Evolutionary conservation across 2,888 invertebrate species (phyloP).

Genomic region (Pharmacophagus antenor): DNA sequence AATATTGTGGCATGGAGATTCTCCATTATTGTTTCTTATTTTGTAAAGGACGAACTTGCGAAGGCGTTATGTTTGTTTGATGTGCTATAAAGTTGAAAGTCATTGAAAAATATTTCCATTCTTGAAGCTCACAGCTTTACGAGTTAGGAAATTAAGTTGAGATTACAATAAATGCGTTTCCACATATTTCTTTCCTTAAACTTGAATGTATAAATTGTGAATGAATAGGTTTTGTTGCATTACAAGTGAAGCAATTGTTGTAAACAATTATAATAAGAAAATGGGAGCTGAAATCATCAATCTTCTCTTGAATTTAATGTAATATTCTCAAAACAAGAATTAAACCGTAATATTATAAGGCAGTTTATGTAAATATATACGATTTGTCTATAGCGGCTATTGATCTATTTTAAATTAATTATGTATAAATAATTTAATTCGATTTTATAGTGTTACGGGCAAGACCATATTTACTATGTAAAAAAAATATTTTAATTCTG

Average conservation of each 20-base stretch:
- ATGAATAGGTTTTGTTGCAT: conserved; percentile 69
- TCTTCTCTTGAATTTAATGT: conserved; percentile 8
- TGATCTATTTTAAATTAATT: too few relatives aligned
- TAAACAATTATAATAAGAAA: conserved; percentile 19
- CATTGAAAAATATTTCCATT: conserved; percentile 32
- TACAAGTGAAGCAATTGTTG: conserved; percentile 61
- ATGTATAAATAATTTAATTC: too few relatives aligned
- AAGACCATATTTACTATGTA: too few relatives aligned
- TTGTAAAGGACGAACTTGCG: conserved; percentile 52
- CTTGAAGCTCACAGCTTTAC: conserved; percentile 22
- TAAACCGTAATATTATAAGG: too few relatives aligned
- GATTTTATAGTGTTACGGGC: too few relatives aligned
- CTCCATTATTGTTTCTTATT: conserved; percentile 68
- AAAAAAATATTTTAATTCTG: too few relatives aligned
- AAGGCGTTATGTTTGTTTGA: conserved; percentile 75
- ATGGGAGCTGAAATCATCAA: neutral
- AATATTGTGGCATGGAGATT: conserved; percentile 70
- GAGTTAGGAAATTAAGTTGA: neutral
- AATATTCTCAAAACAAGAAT: neutral
- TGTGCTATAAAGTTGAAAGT: conserved; percentile 45
- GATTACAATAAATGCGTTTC: conserved; percentile 10
- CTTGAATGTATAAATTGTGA: conserved; percentile 57
- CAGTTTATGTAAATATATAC: too few relatives aligned
- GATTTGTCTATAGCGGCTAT: too few relatives aligned
- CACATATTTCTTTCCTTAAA: conserved; percentile 5